Percentiles rank a stretch among this genome's conserved stretches.
Conservation (phyloP, 1,140 invertebrate species). For the Marisa cornuarietis region DNA sequence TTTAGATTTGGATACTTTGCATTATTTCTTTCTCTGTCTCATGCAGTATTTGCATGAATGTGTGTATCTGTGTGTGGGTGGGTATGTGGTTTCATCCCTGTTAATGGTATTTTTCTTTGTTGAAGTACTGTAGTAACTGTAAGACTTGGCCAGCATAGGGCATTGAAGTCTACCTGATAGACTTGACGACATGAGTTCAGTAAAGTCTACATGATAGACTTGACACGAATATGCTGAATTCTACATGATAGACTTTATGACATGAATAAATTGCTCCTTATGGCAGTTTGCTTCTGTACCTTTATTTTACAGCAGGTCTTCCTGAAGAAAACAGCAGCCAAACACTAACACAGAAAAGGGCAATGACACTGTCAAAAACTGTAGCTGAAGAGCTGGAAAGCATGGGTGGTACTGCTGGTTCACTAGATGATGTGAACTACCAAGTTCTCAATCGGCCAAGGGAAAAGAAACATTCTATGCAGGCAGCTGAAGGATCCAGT, state of each 20-base stretch:
- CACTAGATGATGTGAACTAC: constrained; percentile 8
- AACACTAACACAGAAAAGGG: background rate
- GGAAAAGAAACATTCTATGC: background rate
- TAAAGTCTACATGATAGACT: too few species aligned
- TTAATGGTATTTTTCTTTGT: too few species aligned
- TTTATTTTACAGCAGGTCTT: background rate
- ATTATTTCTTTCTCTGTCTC: background rate
- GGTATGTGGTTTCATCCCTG: background rate
- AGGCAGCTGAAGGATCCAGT: background rate
- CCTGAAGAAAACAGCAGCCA: background rate
- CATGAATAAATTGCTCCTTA: background rate
- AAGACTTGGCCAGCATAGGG: too few species aligned
- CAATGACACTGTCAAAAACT: constrained; percentile 15
- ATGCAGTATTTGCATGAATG: background rate
- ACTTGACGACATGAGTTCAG: too few species aligned
- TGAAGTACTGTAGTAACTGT: too few species aligned
- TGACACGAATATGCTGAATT: too few species aligned
- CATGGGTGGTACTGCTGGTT: constrained; percentile 55
- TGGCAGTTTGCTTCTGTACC: background rate
- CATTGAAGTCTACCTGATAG: too few species aligned
- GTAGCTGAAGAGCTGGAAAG: constrained; percentile 55
- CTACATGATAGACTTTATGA: too few species aligned
- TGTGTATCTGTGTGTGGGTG: background rate
- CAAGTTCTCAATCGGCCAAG: constrained; percentile 1
- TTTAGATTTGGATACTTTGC: background rate